Evolutionary conservation across 2,888 invertebrate genomes (phyloP).

Genomic region (Parnassius orleans): DNA sequence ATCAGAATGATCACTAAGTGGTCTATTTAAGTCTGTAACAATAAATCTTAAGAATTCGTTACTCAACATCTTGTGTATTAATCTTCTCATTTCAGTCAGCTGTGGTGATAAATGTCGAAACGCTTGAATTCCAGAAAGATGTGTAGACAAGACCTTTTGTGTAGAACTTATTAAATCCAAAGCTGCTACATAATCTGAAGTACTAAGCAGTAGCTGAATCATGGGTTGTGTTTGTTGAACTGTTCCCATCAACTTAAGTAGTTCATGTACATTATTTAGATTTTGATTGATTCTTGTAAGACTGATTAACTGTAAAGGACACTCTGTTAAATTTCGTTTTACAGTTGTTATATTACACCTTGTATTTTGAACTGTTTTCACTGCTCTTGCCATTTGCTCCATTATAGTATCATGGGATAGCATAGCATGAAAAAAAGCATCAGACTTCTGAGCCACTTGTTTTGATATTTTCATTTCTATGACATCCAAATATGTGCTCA

Average conservation of each 20-base stretch:
- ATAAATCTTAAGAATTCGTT: slow-evolving; percentile 96
- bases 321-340: slow-evolving; percentile 88
- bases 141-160: slow-evolving; percentile 94
- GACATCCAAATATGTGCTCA: slow-evolving; percentile 96
- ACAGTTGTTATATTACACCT: slow-evolving; percentile 88
- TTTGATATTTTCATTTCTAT: slow-evolving; percentile 96
- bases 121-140: slow-evolving; percentile 95
- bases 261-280: slow-evolving; percentile 84
- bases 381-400: slow-evolving; percentile 94
- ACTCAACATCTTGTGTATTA: slow-evolving; percentile 98
- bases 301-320: slow-evolving; percentile 89
- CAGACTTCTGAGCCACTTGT: slow-evolving; percentile 96
- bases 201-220: slow-evolving; percentile 95
- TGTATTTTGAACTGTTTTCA: slow-evolving; percentile 86
- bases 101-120: slow-evolving; percentile 98
- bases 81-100: slow-evolving; percentile 95
- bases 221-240: slow-evolving; percentile 99
- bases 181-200: slow-evolving; percentile 98
- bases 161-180: slow-evolving; percentile 98
- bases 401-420: slow-evolving; percentile 98
- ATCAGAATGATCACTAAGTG: slow-evolving; percentile 79
- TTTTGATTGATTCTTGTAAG: slow-evolving; percentile 84
- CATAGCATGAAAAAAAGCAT: slow-evolving; percentile 99
- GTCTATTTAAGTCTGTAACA: slow-evolving; percentile 94
- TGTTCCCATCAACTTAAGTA: slow-evolving; percentile 94